A percentile compares a stretch with the other conserved stretches of the same genome.
Evolutionary conservation across 2,113 vertebrate species (phyloP).

Genomic region (Ochotona curzoniae): DNA sequence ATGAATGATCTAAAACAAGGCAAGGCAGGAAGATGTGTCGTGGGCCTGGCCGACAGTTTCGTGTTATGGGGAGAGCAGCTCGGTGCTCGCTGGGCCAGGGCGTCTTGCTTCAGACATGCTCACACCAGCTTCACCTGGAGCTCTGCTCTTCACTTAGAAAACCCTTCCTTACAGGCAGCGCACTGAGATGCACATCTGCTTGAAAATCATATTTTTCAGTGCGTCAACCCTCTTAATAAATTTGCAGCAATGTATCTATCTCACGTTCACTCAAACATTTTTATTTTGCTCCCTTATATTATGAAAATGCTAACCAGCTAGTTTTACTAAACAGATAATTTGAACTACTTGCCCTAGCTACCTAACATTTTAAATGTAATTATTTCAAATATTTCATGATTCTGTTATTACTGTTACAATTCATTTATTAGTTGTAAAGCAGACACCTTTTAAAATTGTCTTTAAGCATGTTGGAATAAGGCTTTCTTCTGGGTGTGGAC

Average conservation of each 20-base stretch:
- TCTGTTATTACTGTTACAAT: background rate
- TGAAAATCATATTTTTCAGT: background rate
- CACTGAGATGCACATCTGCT: background rate
- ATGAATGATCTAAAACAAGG: background rate
- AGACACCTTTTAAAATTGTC: background rate
- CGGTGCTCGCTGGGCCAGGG: rapidly evolving
- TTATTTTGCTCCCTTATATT: background rate
- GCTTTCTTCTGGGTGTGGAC: background rate
- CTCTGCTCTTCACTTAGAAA: background rate
- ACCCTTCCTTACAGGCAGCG: background rate
- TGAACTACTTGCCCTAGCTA: background rate
- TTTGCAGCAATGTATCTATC: background rate
- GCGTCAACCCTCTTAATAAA: background rate
- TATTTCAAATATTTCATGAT: background rate
- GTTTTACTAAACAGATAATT: background rate
- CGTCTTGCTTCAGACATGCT: no score
- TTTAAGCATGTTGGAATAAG: background rate
- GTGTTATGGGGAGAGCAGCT: background rate
- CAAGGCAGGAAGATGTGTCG: background rate
- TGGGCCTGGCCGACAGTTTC: background rate
- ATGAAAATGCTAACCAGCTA: background rate
- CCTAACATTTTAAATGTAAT: background rate
- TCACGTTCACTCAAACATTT: background rate
- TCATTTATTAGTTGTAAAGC: background rate
- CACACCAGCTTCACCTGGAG: background rate